A percentile compares a stretch with the other conserved stretches of the same genome.
These are phyloP conservation scores for Vulpes vulpes DNA, from an alignment of 2,113 vertebrate species.

Conservation along the genomic window DNA sequence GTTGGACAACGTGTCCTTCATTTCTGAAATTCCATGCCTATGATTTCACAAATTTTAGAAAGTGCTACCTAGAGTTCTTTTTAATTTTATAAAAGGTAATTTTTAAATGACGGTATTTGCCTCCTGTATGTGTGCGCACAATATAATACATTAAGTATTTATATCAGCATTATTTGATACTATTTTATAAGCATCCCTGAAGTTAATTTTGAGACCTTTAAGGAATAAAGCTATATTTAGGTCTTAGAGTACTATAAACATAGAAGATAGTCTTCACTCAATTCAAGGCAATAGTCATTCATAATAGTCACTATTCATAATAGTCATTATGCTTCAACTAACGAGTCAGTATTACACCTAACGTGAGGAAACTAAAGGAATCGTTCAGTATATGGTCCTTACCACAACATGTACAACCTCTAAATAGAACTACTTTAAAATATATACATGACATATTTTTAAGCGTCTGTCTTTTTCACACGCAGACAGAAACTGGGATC, in stretches of 20 bases:
- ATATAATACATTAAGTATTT: background rate
- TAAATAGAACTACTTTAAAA: conserved; percentile 19
- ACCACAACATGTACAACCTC: background rate
- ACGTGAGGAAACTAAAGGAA: background rate
- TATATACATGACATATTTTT: background rate
- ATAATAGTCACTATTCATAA: background rate
- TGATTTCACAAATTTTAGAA: background rate
- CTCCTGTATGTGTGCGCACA: background rate
- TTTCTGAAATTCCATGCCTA: background rate
- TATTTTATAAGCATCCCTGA: background rate
- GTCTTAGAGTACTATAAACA: background rate
- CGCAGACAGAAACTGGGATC: background rate
- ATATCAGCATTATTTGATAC: background rate
- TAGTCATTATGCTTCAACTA: background rate
- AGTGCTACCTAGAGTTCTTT: background rate
- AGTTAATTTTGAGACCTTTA: conserved; percentile 29
- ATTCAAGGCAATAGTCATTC: background rate
- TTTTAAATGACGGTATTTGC: conserved; percentile 15
- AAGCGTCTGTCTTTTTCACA: background rate
- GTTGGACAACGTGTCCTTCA: background rate
- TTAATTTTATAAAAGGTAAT: background rate
- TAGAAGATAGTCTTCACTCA: background rate
- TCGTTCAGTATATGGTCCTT: background rate
- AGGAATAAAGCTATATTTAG: conserved; percentile 13
- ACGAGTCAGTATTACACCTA: background rate